These are phyloP conservation scores for Selenia dentaria DNA, from an alignment of 2,888 invertebrate genomes.

Conservation along the genomic window DNA sequence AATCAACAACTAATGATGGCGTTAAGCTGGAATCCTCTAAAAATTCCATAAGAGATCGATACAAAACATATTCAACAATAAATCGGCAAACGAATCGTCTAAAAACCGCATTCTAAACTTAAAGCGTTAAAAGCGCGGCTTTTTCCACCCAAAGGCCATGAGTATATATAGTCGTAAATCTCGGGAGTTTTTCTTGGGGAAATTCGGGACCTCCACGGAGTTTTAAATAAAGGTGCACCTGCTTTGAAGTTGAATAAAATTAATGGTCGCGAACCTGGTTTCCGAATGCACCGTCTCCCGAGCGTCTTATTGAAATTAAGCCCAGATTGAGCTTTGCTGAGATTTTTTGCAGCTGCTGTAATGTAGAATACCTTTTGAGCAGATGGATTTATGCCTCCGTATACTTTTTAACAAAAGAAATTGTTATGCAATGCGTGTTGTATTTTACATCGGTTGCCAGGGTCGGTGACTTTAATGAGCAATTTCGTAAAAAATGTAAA, in stretches of 20 bases:
- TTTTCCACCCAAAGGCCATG: constrained; percentile 25
- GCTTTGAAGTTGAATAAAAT: constrained; percentile 43
- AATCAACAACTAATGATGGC: constrained; percentile 25
- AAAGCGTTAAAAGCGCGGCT: constrained; percentile 42
- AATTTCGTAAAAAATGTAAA: too few relatives aligned
- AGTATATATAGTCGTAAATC: constrained; percentile 62
- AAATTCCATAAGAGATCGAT: constrained; percentile 20
- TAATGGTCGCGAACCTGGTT: constrained; percentile 39
- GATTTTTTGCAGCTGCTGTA: constrained; percentile 33
- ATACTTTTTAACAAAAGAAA: constrained; percentile 7
- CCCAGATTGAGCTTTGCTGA: constrained; percentile 15
- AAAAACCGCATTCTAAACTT: constrained; percentile 45
- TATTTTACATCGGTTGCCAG: too few relatives aligned
- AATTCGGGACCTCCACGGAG: constrained; percentile 51
- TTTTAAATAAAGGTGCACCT: constrained; percentile 53
- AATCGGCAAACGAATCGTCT: constrained; percentile 26
- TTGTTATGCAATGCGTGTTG: not conserved
- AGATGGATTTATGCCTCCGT: constrained; percentile 12
- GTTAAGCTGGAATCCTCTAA: constrained; percentile 18
- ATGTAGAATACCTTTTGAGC: constrained; percentile 2
- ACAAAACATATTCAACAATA: constrained; percentile 28
- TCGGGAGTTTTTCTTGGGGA: constrained; percentile 62
- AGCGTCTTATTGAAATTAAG: constrained; percentile 35
- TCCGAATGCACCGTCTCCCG: constrained; percentile 33
- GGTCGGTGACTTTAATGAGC: too few relatives aligned